phyloP scores from a whole-genome alignment of 2,888 invertebrate species.

The Thereva unica region DNA sequence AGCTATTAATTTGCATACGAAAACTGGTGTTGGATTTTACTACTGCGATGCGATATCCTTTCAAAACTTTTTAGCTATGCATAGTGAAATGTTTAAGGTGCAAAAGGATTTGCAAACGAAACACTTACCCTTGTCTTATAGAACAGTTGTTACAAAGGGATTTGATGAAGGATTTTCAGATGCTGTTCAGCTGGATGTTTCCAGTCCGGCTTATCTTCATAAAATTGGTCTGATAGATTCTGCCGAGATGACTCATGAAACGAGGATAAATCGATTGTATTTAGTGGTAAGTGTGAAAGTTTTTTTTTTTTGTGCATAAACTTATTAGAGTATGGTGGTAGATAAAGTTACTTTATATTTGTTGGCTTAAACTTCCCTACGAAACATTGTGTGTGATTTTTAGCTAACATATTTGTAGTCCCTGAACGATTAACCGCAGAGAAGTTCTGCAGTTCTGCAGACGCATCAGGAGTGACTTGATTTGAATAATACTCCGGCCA shows the following conservation, averaged over 20 bases:
- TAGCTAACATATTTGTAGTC: no score
- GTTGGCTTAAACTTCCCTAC: no score
- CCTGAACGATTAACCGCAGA: no score
- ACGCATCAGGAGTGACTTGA: no score
- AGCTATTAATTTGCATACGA: conserved; percentile 12
- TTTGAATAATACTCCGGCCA: no score
- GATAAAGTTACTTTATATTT: no score
- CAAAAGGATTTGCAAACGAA: conserved; percentile 18
- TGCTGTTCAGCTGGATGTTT: conserved; percentile 17
- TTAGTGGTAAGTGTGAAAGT: conserved; percentile 7
- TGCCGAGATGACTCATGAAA: background rate
- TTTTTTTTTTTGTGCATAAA: no score
- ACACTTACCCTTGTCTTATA: conserved; percentile 12
- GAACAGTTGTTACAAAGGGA: conserved; percentile 6
- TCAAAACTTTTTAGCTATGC: conserved; percentile 10
- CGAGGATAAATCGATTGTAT: conserved; percentile 12
- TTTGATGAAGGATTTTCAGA: conserved; percentile 21
- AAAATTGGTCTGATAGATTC: conserved; percentile 16
- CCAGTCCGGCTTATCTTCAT: conserved; percentile 17
- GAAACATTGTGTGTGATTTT: no score
- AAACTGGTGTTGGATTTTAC: conserved; percentile 19
- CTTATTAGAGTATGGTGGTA: no score
- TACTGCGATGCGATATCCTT: conserved; percentile 25
- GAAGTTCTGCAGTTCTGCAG: no score
- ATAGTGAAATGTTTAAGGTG: conserved; percentile 31